Percentiles rank a stretch among this genome's conserved stretches.
Conservation (phyloP, 2,888 invertebrate genomes). For the Heliconius sara region DNA sequence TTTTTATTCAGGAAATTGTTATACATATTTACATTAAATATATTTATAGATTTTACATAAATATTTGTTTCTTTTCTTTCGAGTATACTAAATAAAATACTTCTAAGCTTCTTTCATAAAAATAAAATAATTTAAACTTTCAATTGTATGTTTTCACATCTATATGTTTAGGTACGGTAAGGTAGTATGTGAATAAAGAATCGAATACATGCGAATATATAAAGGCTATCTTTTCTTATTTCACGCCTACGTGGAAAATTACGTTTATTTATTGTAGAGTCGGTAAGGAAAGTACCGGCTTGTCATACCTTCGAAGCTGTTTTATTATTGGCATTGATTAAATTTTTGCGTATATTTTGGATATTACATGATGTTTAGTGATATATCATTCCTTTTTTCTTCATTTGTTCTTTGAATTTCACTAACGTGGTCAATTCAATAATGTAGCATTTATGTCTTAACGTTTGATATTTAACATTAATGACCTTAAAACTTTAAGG, state of each 20-base stretch:
- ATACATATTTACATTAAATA: too few relatives aligned
- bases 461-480: constrained; percentile 4
- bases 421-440: not conserved
- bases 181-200: too few relatives aligned
- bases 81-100: too few relatives aligned
- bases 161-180: too few relatives aligned
- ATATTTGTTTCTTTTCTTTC: too few relatives aligned
- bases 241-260: too few relatives aligned
- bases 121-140: too few relatives aligned
- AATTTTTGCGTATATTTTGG: not conserved
- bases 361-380: not conserved
- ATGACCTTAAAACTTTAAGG: constrained; percentile 28
- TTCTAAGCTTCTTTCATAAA: too few relatives aligned
- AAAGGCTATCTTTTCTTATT: not conserved
- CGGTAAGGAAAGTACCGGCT: not conserved
- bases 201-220: not conserved
- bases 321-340: too few relatives aligned
- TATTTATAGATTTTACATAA: too few relatives aligned
- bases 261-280: not conserved
- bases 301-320: not conserved
- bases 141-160: too few relatives aligned
- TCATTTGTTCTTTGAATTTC: not conserved
- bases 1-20: too few relatives aligned
- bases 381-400: not conserved
- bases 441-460: constrained; percentile 33